Percentiles rank a stretch among this genome's conserved stretches.
Conservation (phyloP, 2,113 vertebrate species). For the Anhinga anhinga region DNA sequence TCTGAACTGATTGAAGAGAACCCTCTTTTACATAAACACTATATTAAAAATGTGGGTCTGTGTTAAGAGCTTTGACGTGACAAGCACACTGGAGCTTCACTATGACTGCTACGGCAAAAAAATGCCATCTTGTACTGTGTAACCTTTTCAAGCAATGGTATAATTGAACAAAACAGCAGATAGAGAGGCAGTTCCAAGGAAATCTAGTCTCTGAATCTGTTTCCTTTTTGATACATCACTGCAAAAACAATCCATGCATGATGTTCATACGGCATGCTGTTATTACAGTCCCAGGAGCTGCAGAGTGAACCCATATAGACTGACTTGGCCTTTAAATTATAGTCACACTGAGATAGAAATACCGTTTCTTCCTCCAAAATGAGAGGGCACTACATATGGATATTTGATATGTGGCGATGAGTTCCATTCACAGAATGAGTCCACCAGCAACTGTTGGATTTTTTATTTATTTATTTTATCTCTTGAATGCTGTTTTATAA, state of each 20-base stretch:
- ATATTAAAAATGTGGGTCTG: background rate
- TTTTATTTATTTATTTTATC: constrained; percentile 14
- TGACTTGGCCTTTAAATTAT: constrained; percentile 8
- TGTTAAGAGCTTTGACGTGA: background rate
- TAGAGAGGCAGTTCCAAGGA: constrained; percentile 9
- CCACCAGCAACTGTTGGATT: background rate
- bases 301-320: background rate
- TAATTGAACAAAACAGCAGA: constrained; percentile 6
- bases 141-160: constrained; percentile 30
- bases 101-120: background rate
- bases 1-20: constrained; percentile 14
- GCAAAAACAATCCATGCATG: constrained; percentile 20
- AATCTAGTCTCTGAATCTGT: background rate
- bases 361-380: background rate
- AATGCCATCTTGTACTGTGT: background rate
- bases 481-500: constrained; percentile 10
- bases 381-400: background rate
- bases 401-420: background rate
- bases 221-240: constrained; percentile 8
- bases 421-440: background rate
- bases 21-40: background rate
- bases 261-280: constrained; percentile 30
- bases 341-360: background rate
- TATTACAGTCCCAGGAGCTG: constrained; percentile 16
- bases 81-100: background rate